Evolutionary conservation across 2,888 invertebrate species (phyloP).

Genomic region (Sarcophaga carnaria): DNA sequence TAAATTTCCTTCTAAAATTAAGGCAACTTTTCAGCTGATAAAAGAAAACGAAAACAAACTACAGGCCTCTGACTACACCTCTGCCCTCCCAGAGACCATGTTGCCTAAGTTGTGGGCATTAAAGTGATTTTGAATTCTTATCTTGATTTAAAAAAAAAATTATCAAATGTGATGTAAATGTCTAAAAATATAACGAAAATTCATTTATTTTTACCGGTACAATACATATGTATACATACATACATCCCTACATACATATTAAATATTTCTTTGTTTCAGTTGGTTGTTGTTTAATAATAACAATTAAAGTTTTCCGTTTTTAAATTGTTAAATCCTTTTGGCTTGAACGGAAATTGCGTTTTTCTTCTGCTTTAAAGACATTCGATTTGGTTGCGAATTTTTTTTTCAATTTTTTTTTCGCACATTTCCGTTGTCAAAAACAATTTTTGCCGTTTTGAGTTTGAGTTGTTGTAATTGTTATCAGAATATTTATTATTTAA

Average conservation of each 20-base stretch:
- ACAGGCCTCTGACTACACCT: not conserved
- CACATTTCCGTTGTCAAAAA: constrained; percentile 67
- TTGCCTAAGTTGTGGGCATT: not conserved
- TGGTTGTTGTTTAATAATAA: not conserved
- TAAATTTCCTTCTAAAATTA: constrained; percentile 33
- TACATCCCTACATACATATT: not conserved
- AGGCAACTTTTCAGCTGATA: constrained; percentile 39
- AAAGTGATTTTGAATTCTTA: not conserved
- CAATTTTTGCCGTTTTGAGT: not conserved
- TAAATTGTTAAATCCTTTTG: constrained; percentile 39
- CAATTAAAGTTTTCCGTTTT: constrained; percentile 50
- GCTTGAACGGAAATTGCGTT: constrained; percentile 60
- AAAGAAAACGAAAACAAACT: constrained; percentile 1
- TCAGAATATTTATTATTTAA: constrained; percentile 30
- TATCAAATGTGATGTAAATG: constrained; percentile 37
- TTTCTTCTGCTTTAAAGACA: constrained; percentile 10
- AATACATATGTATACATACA: not conserved
- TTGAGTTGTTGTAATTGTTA: constrained; percentile 27
- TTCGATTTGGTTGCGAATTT: not conserved
- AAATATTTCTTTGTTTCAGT: too few species aligned
- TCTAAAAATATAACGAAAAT: constrained; percentile 56
- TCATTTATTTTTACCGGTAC: constrained; percentile 2
- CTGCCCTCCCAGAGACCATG: not conserved
- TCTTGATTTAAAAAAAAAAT: not conserved
- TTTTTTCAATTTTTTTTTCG: constrained; percentile 25